phyloP scores from a whole-genome alignment of 2,888 invertebrate species.

The Linnaemya vulpina region DNA sequence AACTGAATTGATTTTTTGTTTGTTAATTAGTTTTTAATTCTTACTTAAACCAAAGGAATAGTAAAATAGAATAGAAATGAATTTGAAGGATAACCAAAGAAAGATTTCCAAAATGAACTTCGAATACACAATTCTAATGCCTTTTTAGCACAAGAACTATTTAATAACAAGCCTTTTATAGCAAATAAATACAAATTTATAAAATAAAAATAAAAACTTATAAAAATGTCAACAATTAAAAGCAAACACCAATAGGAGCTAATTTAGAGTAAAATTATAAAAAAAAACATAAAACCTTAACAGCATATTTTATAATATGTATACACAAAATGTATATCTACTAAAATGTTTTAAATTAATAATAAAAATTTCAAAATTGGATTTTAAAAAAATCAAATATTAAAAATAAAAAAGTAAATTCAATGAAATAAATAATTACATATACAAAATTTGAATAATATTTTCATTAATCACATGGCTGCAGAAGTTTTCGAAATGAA shows the following conservation, averaged over 20 bases:
- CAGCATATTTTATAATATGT: neutral
- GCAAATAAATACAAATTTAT: slow-evolving; percentile 18
- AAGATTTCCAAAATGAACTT: neutral
- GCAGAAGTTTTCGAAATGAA: too few species aligned
- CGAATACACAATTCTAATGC: slow-evolving; percentile 11
- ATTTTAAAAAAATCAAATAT: too few species aligned
- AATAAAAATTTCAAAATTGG: too few species aligned
- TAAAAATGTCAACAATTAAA: neutral
- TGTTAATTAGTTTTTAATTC: slow-evolving; percentile 43
- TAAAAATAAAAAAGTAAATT: too few species aligned
- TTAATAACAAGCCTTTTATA: slow-evolving; percentile 37
- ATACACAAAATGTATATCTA: neutral
- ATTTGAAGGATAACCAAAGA: neutral
- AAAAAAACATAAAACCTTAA: neutral
- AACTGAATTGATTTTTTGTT: neutral
- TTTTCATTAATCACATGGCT: too few species aligned
- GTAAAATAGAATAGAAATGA: slow-evolving; percentile 20
- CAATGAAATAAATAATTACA: too few species aligned
- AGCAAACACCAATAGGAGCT: neutral
- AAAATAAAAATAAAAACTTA: neutral
- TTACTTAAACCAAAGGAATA: slow-evolving; percentile 23
- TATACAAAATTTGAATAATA: too few species aligned
- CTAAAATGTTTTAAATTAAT: neutral
- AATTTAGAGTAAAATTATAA: neutral
- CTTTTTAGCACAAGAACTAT: slow-evolving; percentile 13